Conservation (phyloP, 2,888 invertebrate genomes). For the Sarcophaga subvicina region DNA sequence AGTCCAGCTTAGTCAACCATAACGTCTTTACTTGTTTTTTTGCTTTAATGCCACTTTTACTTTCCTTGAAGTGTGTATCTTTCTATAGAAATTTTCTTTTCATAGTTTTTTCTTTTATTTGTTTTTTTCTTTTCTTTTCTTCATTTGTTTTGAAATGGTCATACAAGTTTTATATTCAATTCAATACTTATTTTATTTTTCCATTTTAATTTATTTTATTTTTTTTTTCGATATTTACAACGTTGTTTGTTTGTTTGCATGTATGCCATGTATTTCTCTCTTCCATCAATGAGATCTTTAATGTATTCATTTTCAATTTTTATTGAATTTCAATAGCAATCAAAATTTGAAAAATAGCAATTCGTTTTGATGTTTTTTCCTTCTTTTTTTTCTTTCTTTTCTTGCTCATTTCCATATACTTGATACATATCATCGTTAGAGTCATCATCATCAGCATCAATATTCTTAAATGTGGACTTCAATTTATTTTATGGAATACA, state of each 20-base stretch:
- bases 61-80: no score
- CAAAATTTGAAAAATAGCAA: slow-evolving; percentile 48
- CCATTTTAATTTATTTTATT: slow-evolving; percentile 6
- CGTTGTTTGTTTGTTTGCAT: slow-evolving; percentile 6
- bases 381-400: background rate
- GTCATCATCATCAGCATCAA: background rate
- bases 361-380: slow-evolving; percentile 30
- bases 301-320: slow-evolving; percentile 41
- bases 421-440: background rate
- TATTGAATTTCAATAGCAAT: slow-evolving; percentile 51
- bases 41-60: no score
- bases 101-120: no score
- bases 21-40: no score
- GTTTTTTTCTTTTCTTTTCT: no score
- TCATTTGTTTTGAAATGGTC: no score
- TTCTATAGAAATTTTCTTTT: no score
- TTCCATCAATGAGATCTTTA: slow-evolving; percentile 18
- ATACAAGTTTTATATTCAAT: no score
- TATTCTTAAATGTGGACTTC: slow-evolving; percentile 12
- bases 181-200: slow-evolving; percentile 1
- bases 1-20: no score
- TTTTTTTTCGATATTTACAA: background rate
- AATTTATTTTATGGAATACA: slow-evolving; percentile 7
- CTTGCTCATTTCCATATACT: background rate
- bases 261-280: background rate